Evolutionary conservation across 1,140 invertebrate genomes (phyloP).

Genomic region (Brachionus koreanus): DNA sequence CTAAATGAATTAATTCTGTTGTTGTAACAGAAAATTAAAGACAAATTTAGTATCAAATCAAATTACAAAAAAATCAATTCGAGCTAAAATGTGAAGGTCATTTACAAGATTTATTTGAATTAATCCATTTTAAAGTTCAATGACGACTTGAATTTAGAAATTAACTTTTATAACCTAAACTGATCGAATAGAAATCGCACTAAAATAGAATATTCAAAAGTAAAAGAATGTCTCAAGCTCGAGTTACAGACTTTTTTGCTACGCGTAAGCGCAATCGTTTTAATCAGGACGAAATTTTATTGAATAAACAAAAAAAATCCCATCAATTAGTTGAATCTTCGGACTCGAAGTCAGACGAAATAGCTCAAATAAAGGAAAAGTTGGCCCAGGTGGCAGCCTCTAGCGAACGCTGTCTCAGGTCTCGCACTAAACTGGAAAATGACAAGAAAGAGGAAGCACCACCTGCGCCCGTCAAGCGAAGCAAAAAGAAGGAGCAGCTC

Average conservation of each 20-base stretch:
- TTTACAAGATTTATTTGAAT: neutral
- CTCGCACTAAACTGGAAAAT: neutral
- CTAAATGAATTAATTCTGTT: neutral
- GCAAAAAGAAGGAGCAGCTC: constrained; percentile 7
- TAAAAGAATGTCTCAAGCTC: constrained; percentile 36
- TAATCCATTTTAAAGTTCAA: constrained; percentile 21
- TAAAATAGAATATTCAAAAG: neutral
- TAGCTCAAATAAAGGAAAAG: constrained; percentile 19
- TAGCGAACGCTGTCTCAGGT: neutral
- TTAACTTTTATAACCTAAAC: neutral
- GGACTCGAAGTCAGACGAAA: neutral
- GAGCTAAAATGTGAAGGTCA: neutral
- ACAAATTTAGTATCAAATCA: neutral
- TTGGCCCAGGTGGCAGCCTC: neutral
- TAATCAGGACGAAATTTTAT: constrained; percentile 7
- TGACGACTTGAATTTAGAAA: neutral
- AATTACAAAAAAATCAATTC: neutral
- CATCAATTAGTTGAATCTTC: neutral
- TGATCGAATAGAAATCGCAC: neutral
- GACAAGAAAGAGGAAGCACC: neutral
- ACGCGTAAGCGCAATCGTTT: constrained; percentile 41
- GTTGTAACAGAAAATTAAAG: neutral
- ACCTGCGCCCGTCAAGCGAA: neutral
- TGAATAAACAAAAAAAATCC: constrained; percentile 38
- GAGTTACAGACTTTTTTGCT: constrained; percentile 35